Percentiles rank a stretch among this genome's conserved stretches.
phyloP scores from a whole-genome alignment of 2,113 vertebrate genomes.

The Ictalurus furcatus region DNA sequence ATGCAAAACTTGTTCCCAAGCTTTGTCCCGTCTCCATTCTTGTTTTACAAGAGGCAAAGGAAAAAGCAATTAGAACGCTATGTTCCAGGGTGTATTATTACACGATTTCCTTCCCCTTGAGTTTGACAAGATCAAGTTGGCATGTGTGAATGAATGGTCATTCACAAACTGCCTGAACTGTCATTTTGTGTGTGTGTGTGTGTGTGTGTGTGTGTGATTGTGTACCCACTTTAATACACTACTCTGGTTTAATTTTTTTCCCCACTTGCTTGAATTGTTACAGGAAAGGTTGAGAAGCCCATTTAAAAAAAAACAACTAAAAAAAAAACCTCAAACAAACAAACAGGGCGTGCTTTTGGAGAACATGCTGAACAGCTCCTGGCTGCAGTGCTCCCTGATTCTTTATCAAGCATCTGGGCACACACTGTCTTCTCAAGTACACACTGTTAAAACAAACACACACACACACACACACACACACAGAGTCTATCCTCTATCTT shows the following conservation, averaged over 20 bases:
- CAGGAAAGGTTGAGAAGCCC: not conserved
- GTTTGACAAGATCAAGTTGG: constrained; percentile 36
- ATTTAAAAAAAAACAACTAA: not conserved
- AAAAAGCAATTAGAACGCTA: constrained; percentile 61
- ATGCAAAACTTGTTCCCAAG: constrained; percentile 53
- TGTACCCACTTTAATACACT: not conserved
- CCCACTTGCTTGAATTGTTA: not conserved
- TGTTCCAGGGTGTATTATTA: constrained; percentile 58
- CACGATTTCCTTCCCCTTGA: constrained; percentile 24
- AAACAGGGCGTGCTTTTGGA: not conserved
- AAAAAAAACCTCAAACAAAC: constrained; percentile 1
- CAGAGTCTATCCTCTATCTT: not conserved
- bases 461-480: not conserved
- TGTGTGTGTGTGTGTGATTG: not conserved
- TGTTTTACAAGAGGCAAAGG: constrained; percentile 30
- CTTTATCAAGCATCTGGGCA: constrained; percentile 66
- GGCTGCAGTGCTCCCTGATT: constrained; percentile 34
- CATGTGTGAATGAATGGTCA: constrained; percentile 30
- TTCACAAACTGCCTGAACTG: not conserved
- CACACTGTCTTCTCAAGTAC: constrained; percentile 57
- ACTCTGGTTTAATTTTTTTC: not conserved
- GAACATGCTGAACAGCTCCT: constrained; percentile 28
- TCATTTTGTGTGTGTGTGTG: constrained; percentile 5
- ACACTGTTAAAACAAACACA: constrained; percentile 55
- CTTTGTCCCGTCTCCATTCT: constrained; percentile 58